Percentiles rank a stretch among this genome's conserved stretches.
phyloP scores from a whole-genome alignment of 2,113 vertebrate species.

The Scomber japonicus region DNA sequence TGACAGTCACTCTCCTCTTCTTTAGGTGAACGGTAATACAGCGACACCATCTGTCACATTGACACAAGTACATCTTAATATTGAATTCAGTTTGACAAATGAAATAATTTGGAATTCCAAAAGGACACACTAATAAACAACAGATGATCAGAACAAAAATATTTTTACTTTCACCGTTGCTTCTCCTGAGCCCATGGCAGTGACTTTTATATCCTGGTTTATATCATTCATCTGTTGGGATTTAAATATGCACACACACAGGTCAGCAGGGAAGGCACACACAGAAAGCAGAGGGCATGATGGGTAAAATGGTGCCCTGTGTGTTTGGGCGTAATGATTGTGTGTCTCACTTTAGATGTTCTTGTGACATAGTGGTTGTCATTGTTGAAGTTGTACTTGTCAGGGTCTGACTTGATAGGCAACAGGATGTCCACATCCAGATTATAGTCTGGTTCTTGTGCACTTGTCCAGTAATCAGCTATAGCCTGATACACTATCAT shows the following conservation, averaged over 20 bases:
- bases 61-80: background rate
- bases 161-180: constrained; percentile 83
- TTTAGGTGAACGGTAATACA: constrained; percentile 85
- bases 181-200: constrained; percentile 84
- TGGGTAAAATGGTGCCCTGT: background rate
- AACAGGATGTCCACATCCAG: constrained; percentile 87
- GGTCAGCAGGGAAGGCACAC: background rate
- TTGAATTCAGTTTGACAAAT: background rate
- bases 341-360: constrained; percentile 82
- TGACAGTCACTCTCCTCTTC: constrained; percentile 81
- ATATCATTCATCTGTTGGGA: constrained; percentile 66
- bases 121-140: too few relatives aligned
- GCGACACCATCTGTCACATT: constrained; percentile 81
- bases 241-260: background rate
- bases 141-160: background rate
- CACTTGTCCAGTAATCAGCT: constrained; percentile 83
- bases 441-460: constrained; percentile 70
- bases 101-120: background rate
- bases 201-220: constrained; percentile 83
- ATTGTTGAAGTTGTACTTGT: constrained; percentile 70
- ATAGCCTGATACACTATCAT: constrained; percentile 92
- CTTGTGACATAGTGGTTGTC: constrained; percentile 73
- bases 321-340: background rate
- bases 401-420: constrained; percentile 62
- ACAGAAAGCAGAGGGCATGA: too few relatives aligned